Conservation (phyloP, 1,140 invertebrate species). For the Listronotus oregonensis region DNA sequence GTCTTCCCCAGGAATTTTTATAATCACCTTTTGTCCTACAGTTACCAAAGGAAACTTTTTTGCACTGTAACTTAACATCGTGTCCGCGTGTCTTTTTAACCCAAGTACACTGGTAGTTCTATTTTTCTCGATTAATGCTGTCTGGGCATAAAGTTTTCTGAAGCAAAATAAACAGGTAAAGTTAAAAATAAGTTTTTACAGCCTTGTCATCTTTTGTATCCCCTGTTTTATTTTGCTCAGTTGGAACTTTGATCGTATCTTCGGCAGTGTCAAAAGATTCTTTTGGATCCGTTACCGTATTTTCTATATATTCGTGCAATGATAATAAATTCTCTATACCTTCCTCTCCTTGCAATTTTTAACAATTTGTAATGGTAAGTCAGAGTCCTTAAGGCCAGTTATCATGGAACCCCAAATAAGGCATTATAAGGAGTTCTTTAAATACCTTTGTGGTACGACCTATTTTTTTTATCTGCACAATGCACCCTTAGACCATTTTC, state of each 20-base stretch:
- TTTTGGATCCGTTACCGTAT: background rate
- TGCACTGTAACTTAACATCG: slow-evolving; percentile 15
- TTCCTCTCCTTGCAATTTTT: slow-evolving; percentile 9
- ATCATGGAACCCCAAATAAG: background rate
- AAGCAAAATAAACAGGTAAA: background rate
- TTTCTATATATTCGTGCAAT: slow-evolving; percentile 8
- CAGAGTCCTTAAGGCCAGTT: slow-evolving; percentile 7
- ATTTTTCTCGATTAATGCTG: background rate
- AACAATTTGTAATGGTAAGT: slow-evolving; percentile 6
- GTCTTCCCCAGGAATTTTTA: slow-evolving; percentile 37
- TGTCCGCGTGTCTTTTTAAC: slow-evolving; percentile 13
- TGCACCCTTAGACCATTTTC: slow-evolving; percentile 50
- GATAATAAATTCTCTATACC: no score
- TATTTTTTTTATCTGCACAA: slow-evolving; percentile 52
- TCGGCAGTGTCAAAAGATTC: no score
- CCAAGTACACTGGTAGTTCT: slow-evolving; percentile 4
- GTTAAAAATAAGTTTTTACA: background rate
- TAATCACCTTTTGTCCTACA: slow-evolving; percentile 34
- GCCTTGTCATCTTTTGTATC: no score
- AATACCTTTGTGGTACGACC: slow-evolving; percentile 10
- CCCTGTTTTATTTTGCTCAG: no score
- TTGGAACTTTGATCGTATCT: no score
- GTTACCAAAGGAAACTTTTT: slow-evolving; percentile 28
- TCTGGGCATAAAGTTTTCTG: background rate
- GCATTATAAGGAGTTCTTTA: slow-evolving; percentile 9